These are phyloP conservation scores for Microplitis mediator DNA, from an alignment of 1,140 invertebrate genomes.

Conservation along the genomic window DNA sequence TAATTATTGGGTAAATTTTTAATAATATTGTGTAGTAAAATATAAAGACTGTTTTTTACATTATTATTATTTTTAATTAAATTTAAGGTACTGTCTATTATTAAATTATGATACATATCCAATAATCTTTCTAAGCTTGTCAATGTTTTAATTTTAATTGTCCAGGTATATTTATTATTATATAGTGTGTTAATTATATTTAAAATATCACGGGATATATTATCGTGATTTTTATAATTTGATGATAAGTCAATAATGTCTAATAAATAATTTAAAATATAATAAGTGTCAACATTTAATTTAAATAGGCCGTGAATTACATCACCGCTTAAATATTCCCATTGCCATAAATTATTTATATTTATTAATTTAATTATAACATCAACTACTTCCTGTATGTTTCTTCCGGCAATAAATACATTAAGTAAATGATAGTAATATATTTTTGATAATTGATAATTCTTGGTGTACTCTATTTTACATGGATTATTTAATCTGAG, in stretches of 20 bases:
- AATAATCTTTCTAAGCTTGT: conserved; percentile 57
- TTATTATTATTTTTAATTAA: conserved; percentile 25
- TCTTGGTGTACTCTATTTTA: background rate
- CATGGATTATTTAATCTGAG: background rate
- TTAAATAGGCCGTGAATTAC: conserved; percentile 5
- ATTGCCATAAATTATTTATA: conserved; percentile 9
- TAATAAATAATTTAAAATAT: conserved; percentile 31
- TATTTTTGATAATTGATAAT: conserved; percentile 2
- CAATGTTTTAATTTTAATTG: conserved; percentile 51
- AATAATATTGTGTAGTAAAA: conserved; percentile 57
- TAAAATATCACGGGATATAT: conserved; percentile 40
- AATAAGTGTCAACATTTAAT: background rate
- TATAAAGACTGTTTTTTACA: conserved; percentile 48
- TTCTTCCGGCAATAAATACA: background rate
- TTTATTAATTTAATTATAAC: conserved; percentile 9
- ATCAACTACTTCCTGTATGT: background rate
- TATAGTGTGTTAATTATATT: conserved; percentile 59
- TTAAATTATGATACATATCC: conserved; percentile 57
- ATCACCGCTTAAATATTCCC: background rate
- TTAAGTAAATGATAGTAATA: conserved; percentile 13
- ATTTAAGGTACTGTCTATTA: conserved; percentile 36
- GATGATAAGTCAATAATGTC: conserved; percentile 40
- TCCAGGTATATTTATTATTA: conserved; percentile 59
- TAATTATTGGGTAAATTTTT: conserved; percentile 54
- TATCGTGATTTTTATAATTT: conserved; percentile 7